Base-by-base conservation (phyloP, 1,140 invertebrate genomes). In the Triops cancriformis region DNA sequence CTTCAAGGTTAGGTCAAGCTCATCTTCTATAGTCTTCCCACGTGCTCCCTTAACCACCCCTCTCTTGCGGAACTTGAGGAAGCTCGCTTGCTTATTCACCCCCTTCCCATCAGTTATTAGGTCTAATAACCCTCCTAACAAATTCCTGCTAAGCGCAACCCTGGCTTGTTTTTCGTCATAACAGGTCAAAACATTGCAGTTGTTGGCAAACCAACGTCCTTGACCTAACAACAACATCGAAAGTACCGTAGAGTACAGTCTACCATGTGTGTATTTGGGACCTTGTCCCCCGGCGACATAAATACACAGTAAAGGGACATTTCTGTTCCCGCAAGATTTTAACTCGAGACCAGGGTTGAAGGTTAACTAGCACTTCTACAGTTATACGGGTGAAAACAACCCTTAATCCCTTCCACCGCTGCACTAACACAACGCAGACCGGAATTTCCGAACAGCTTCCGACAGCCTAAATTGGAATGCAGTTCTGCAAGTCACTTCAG, bases 1-100 rank as follows among this genome's bases (percentile, higher is more conserved):
- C 6, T 64, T 64, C 51, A 64, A 64, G 51, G 51, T 23, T 64
- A 64, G 51, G 51, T 64, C 51, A 64, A n/a, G 51, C 51, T 64
- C 51, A 64, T 6, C n/a, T 64, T 64, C 6, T 23, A 6, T 14
- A 23, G 18, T 64, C 51, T 18, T 64, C 14, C 18, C n/a, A n/a
- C 4, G 51, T 23, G 14, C 18, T 64, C 18, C 51, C 10, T 14
- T 64, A 64, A 14, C 51, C 31, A 4, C 31, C 51, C 51, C 51
- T 64, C 23, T 64, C n/a, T 23, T 10, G 51, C 51, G 18, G 51
- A 18, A n/a, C 51, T 64, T 64, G 51, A 64, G 23, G 23, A n/a
- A 64, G 14, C 51, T 23, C 14, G 23, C 51, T 6, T 18, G 51
- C n/a, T 64, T 23, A 23, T 64, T 64, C 51, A 64, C 51, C 51